Percentiles rank a stretch among this genome's conserved stretches.
phyloP scores from a whole-genome alignment of 2,888 invertebrate species.

The Drosophila falleni region DNA sequence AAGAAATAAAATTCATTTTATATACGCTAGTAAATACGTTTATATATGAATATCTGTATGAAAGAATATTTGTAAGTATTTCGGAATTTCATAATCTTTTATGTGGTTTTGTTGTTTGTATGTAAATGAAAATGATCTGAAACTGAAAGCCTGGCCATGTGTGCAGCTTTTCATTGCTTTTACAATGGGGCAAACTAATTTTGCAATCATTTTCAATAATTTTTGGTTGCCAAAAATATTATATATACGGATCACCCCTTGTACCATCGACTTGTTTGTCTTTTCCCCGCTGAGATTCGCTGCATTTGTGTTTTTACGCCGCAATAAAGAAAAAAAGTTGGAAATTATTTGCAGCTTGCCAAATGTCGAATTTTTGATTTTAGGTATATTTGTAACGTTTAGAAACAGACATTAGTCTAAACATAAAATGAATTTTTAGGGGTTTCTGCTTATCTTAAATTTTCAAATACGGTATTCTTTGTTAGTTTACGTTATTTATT shows the following conservation, averaged over 20 bases:
- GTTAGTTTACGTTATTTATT: no score
- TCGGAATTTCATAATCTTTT: neutral
- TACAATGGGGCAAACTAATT: conserved; percentile 60
- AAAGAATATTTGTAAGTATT: conserved; percentile 7
- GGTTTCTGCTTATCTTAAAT: no score
- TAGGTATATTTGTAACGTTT: conserved; percentile 1
- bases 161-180: conserved; percentile 60
- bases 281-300: conserved; percentile 18
- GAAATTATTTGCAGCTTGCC: conserved; percentile 27
- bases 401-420: neutral
- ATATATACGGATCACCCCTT: neutral
- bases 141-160: conserved; percentile 55
- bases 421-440: neutral
- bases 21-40: conserved; percentile 53
- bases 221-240: conserved; percentile 53
- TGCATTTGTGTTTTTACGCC: conserved; percentile 7
- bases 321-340: conserved; percentile 9
- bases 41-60: neutral
- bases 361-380: conserved; percentile 24
- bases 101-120: conserved; percentile 7
- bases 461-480: no score
- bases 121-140: conserved; percentile 41
- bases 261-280: neutral
- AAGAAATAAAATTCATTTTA: conserved; percentile 43
- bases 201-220: conserved; percentile 61